Evolutionary conservation across 2,113 vertebrate genomes (phyloP).

Genomic region (Sylvilagus bachmani): DNA sequence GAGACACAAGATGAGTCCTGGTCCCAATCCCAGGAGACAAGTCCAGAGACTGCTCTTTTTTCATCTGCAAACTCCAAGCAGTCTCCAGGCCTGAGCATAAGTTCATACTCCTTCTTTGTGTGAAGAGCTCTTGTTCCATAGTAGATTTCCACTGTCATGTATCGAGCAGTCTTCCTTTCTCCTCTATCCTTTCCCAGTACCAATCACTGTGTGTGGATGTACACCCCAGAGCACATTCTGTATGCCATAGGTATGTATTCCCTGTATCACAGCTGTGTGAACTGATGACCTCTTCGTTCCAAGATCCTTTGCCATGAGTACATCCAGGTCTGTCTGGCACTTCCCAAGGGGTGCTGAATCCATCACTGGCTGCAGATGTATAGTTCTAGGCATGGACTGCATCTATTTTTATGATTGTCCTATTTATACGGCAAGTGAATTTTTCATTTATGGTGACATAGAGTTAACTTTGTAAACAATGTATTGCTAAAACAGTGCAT

Average conservation of each 20-base stretch:
- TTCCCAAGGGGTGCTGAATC: not conserved
- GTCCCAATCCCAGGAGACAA: not conserved
- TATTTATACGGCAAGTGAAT: constrained; percentile 7
- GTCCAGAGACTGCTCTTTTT: not conserved
- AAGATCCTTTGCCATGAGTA: not conserved
- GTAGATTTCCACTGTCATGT: not conserved
- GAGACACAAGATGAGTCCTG: not conserved
- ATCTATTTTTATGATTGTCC: constrained; percentile 30
- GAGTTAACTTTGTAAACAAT: constrained; percentile 53
- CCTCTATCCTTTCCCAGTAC: not conserved
- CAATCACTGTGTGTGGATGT: not conserved
- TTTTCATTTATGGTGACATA: not conserved
- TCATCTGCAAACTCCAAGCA: not conserved
- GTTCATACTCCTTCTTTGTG: not conserved
- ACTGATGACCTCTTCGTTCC: not conserved
- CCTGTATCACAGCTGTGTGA: not conserved
- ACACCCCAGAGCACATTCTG: not conserved
- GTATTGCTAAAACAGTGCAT: constrained; percentile 20
- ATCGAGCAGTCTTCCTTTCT: not conserved
- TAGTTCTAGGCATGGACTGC: not conserved
- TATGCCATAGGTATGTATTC: no score
- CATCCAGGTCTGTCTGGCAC: not conserved
- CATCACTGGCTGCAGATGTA: accelerated
- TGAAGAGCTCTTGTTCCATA: not conserved
- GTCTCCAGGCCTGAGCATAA: not conserved